These are phyloP conservation scores for Papilio elwesi DNA, from an alignment of 2,888 invertebrate genomes.

Conservation along the genomic window DNA sequence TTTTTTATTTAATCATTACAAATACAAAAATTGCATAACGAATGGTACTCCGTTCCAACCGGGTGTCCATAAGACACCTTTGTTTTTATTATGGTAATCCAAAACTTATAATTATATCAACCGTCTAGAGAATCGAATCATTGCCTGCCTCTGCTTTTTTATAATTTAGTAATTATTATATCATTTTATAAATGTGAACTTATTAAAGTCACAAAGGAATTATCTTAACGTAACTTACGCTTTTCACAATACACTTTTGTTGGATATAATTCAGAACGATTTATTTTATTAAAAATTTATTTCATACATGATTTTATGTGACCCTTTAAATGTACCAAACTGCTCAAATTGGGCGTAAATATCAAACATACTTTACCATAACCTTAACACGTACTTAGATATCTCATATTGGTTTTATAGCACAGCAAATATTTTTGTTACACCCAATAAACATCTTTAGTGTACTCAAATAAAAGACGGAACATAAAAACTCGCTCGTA, in stretches of 20 bases:
- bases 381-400: conserved; percentile 23
- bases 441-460: conserved; percentile 33
- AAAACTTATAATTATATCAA: too few species aligned
- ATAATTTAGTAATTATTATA: too few species aligned
- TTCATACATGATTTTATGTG: background rate
- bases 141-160: too few species aligned
- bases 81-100: too few species aligned
- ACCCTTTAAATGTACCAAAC: conserved; percentile 1
- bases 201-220: too few species aligned
- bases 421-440: conserved; percentile 33
- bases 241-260: background rate
- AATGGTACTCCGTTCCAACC: too few species aligned
- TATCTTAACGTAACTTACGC: background rate
- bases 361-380: conserved; percentile 14
- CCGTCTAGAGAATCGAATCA: too few species aligned
- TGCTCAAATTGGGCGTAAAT: conserved; percentile 11
- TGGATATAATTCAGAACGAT: background rate
- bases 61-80: too few species aligned
- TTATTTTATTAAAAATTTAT: background rate
- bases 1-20: too few species aligned
- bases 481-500: conserved; percentile 35
- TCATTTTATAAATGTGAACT: too few species aligned
- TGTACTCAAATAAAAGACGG: conserved; percentile 36
- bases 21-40: too few species aligned
- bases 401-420: conserved; percentile 33